Evolutionary conservation across 2,888 invertebrate genomes (phyloP).

Genomic region (Macrophya annulata): DNA sequence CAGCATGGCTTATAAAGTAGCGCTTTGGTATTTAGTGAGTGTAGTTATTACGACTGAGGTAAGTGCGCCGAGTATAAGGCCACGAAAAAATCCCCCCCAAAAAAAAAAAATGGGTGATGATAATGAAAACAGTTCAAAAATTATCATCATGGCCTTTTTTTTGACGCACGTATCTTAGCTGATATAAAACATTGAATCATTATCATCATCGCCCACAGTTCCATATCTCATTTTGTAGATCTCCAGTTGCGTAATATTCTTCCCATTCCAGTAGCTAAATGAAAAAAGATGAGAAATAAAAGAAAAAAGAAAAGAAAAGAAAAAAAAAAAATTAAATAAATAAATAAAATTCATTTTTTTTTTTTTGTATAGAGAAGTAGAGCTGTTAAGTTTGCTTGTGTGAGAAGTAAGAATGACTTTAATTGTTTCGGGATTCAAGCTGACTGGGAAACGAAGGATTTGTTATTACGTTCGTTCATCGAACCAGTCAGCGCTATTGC

Average conservation of each 20-base stretch:
- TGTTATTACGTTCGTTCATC: neutral
- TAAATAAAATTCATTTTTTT: neutral
- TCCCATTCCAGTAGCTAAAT: slow-evolving; percentile 2
- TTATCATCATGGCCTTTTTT: neutral
- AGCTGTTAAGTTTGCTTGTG: neutral
- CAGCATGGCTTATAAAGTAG: slow-evolving; percentile 42
- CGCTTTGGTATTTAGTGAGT: slow-evolving; percentile 27
- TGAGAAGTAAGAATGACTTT: neutral
- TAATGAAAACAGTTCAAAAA: neutral
- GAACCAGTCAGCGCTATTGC: neutral
- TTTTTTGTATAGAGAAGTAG: slow-evolving; percentile 15
- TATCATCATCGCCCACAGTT: slow-evolving; percentile 7
- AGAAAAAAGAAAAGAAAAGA: neutral
- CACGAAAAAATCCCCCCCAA: neutral
- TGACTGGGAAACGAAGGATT: neutral
- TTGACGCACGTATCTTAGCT: neutral
- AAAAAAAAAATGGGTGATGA: neutral
- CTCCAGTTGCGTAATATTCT: neutral
- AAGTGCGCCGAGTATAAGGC: neutral
- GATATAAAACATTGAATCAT: neutral
- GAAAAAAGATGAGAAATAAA: neutral
- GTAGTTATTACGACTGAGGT: neutral
- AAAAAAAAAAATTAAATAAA: neutral
- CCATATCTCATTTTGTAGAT: slow-evolving; percentile 3
- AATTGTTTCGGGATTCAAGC: neutral